Percentiles rank a stretch among this genome's conserved stretches.
Evolutionary conservation across 2,888 invertebrate species (phyloP).

Genomic region (Papilio protenor): DNA sequence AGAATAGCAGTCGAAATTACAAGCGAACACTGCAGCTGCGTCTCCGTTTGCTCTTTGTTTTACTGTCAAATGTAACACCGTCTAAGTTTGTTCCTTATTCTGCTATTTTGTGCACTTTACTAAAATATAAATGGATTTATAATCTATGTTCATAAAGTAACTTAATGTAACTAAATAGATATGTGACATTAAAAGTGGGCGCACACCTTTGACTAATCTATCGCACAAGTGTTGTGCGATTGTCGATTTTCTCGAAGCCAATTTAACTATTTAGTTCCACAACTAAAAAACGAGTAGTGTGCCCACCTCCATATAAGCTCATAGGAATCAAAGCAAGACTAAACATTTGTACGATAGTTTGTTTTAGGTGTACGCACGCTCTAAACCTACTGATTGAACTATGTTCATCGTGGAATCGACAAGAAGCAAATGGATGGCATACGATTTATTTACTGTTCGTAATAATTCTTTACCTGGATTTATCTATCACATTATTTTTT

Average conservation of each 20-base stretch:
- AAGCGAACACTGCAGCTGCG: constrained; percentile 23
- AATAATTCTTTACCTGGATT: not conserved
- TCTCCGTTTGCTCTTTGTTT: constrained; percentile 17
- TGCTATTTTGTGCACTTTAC: constrained; percentile 10
- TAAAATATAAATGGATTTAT: not conserved
- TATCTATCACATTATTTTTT: not conserved
- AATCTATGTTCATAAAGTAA: not conserved
- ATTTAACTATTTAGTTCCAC: too few species aligned
- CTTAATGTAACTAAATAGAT: not conserved
- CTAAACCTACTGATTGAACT: not conserved
- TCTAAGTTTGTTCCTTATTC: constrained; percentile 18
- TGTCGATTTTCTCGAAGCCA: too few species aligned
- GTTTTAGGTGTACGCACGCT: too few species aligned
- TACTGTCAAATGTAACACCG: constrained; percentile 17
- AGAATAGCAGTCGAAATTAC: not conserved
- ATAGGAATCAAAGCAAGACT: too few species aligned
- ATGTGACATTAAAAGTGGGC: not conserved
- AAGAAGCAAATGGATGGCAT: too few species aligned
- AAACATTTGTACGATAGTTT: too few species aligned
- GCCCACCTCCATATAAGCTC: too few species aligned
- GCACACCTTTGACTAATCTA: too few species aligned
- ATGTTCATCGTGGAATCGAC: too few species aligned
- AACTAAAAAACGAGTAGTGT: too few species aligned
- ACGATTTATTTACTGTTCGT: not conserved
- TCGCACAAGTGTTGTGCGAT: too few species aligned